Percentiles rank a stretch among this genome's conserved stretches.
These are phyloP conservation scores for Otus sunia DNA, from an alignment of 2,113 vertebrate genomes.

Conservation along the genomic window DNA sequence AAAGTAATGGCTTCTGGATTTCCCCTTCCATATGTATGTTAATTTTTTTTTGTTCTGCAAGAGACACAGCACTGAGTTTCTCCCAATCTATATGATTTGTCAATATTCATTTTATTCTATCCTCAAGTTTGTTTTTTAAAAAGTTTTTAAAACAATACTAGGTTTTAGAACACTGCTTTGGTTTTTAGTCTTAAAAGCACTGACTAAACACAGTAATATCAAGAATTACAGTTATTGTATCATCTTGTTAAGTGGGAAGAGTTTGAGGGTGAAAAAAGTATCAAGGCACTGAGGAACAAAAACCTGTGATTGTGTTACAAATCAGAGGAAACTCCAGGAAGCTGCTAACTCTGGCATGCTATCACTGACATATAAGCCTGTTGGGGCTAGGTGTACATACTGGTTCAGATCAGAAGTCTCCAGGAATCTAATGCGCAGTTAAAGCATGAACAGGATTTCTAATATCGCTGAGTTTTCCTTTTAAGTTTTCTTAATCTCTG, in stretches of 20 bases:
- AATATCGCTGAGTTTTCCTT: background rate
- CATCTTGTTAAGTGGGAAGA: background rate
- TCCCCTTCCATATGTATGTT: background rate
- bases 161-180: background rate
- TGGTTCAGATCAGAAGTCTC: background rate
- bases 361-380: rapidly evolving
- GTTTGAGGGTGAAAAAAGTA: background rate
- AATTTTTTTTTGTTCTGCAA: background rate
- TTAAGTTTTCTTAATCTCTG: background rate
- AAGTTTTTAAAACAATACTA: background rate
- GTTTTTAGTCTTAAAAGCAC: background rate
- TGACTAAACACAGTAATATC: background rate
- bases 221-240: background rate
- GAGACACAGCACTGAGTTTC: background rate
- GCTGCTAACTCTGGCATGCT: background rate
- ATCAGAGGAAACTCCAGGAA: background rate
- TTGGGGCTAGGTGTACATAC: background rate
- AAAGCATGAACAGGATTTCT: background rate
- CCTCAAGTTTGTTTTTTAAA: background rate
- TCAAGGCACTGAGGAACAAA: background rate
- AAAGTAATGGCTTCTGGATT: background rate
- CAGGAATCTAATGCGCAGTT: background rate
- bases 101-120: background rate
- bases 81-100: background rate
- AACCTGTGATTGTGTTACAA: background rate